These are phyloP conservation scores for Hyalella azteca DNA, from an alignment of 2,888 invertebrate genomes.

Conservation along the genomic window DNA sequence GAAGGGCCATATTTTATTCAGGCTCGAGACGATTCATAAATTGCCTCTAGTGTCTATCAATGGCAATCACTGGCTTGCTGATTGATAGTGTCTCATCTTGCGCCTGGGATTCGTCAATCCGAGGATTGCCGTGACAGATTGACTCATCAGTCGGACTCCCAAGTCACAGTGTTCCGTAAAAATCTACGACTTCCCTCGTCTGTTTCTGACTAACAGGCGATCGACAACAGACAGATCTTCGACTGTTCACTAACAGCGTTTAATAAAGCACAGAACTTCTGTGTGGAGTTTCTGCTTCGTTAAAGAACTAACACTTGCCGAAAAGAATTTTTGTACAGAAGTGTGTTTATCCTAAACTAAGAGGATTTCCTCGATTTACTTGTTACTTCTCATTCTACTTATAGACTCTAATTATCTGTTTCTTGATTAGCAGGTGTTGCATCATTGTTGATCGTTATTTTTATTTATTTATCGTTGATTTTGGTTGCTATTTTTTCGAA, in stretches of 20 bases:
- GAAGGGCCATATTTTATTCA: neutral
- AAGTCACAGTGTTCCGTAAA: neutral
- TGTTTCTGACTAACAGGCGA: neutral
- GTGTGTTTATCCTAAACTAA: too few species aligned
- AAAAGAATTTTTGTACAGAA: too few species aligned
- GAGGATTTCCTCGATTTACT: too few species aligned
- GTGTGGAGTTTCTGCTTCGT: neutral
- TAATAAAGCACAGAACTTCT: neutral
- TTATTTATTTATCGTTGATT: too few species aligned
- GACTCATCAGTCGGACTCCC: neutral
- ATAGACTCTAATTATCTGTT: too few species aligned
- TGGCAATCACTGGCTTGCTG: neutral
- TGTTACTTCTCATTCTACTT: too few species aligned
- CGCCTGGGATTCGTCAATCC: neutral
- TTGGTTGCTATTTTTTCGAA: too few species aligned
- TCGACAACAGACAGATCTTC: neutral
- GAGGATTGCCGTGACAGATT: neutral
- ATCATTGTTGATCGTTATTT: too few species aligned
- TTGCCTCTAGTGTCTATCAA: neutral
- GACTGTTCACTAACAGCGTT: neutral
- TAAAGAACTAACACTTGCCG: neutral
- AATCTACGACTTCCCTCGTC: too few species aligned
- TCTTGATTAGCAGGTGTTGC: too few species aligned
- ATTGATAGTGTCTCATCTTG: neutral
- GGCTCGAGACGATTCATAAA: neutral